phyloP scores from a whole-genome alignment of 2,797 vertebrate species.

The Gambelia wislizenii region DNA sequence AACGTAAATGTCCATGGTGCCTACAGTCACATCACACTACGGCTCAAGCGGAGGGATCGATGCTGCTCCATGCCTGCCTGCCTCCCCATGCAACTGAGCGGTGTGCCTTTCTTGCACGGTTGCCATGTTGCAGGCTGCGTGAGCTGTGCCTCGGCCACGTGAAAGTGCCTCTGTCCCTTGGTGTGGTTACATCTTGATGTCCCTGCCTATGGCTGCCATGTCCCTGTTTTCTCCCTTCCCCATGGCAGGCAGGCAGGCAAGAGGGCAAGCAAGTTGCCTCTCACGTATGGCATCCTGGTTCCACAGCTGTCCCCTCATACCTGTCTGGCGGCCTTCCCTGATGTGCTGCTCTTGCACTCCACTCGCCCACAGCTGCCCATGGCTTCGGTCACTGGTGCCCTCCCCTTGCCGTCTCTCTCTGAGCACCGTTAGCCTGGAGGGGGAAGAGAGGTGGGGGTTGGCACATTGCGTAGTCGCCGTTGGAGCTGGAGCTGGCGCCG shows the following conservation, averaged over 20 bases:
- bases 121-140: neutral
- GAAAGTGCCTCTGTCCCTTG: neutral
- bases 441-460: neutral
- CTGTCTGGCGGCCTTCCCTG: neutral
- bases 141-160: neutral
- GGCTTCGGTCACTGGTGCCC: neutral
- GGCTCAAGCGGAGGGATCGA: neutral
- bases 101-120: neutral
- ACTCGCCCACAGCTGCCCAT: neutral
- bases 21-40: neutral
- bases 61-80: neutral
- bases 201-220: neutral
- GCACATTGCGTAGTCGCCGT: neutral
- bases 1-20: too few relatives aligned
- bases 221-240: too few relatives aligned
- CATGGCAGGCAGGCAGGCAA: neutral
- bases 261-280: too few relatives aligned
- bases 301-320: neutral
- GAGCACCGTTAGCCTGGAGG: neutral
- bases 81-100: neutral
- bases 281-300: too few relatives aligned
- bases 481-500: neutral
- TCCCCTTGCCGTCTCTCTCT: neutral
- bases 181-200: neutral
- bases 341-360: neutral